Percentiles rank a stretch among this genome's conserved stretches.
Conservation (phyloP, 2,797 vertebrate genomes). For the Gadopsis bispinosus region DNA sequence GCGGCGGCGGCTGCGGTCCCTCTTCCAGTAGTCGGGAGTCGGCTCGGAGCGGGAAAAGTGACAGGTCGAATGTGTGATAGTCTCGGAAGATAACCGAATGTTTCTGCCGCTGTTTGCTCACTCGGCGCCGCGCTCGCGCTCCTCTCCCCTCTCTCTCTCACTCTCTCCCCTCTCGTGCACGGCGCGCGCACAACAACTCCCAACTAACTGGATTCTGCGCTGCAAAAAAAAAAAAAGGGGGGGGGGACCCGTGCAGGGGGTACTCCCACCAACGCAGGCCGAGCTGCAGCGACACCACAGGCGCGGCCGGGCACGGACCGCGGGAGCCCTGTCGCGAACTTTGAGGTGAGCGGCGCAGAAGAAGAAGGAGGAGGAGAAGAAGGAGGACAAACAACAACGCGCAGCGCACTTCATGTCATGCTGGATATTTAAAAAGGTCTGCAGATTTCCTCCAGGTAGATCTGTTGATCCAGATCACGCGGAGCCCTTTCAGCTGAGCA, state of each 20-base stretch:
- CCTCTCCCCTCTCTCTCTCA: conserved; percentile 59
- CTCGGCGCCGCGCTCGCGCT: conserved; percentile 70
- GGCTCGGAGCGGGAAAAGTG: conserved; percentile 71
- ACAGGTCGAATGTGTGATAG: conserved; percentile 69
- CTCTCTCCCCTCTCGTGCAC: conserved; percentile 68
- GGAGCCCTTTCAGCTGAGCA: conserved; percentile 35
- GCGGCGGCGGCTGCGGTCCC: conserved; percentile 27
- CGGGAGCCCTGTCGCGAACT: conserved; percentile 22
- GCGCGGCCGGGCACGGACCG: rapidly evolving
- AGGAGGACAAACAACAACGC: too few relatives aligned
- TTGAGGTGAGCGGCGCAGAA: conserved; percentile 9
- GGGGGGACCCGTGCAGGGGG: conserved; percentile 84
- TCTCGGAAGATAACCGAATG: conserved; percentile 77
- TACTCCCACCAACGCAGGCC: conserved; percentile 78
- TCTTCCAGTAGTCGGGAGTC: conserved; percentile 61
- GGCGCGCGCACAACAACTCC: conserved; percentile 81
- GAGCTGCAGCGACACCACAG: conserved; percentile 73
- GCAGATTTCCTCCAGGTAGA: background rate
- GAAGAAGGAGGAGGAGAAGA: background rate
- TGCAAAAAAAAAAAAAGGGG: too few relatives aligned
- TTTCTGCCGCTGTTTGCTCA: conserved; percentile 78
- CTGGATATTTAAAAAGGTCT: background rate
- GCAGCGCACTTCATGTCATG: too few relatives aligned
- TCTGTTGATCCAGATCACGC: background rate
- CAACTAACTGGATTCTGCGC: conserved; percentile 84